Percentiles rank a stretch among this genome's conserved stretches.
Conservation (phyloP, 1,140 invertebrate genomes). For the Drosophila eugracilis region DNA sequence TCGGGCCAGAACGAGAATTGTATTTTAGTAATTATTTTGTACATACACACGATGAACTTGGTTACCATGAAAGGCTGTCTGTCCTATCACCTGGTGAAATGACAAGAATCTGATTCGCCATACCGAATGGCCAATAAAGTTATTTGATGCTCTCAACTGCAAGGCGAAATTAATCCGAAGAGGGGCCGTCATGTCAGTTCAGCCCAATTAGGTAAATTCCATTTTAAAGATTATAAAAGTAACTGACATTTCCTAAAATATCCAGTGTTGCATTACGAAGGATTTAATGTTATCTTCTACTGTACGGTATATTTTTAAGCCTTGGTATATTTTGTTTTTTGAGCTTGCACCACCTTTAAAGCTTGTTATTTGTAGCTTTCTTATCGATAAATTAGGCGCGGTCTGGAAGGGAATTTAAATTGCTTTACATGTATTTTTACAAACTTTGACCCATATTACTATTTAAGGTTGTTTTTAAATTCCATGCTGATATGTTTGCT, state of each 20-base stretch:
- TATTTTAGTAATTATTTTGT: slow-evolving; percentile 77
- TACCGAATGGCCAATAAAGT: slow-evolving; percentile 66
- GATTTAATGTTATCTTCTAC: not conserved
- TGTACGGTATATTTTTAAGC: not conserved
- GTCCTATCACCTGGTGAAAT: slow-evolving; percentile 59
- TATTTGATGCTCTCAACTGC: slow-evolving; percentile 47
- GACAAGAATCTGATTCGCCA: slow-evolving; percentile 43
- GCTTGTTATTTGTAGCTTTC: not conserved
- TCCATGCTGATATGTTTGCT: no score
- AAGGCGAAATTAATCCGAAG: slow-evolving; percentile 21
- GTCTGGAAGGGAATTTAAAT: not conserved
- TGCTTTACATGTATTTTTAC: no score
- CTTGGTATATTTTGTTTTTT: slow-evolving; percentile 2
- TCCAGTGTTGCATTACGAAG: slow-evolving; percentile 11
- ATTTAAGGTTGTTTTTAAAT: no score
- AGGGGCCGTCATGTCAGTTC: not conserved
- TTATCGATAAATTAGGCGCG: slow-evolving; percentile 24
- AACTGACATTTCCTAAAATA: slow-evolving; percentile 6
- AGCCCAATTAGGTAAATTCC: not conserved
- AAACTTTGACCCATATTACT: no score
- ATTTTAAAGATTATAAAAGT: not conserved
- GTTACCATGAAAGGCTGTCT: slow-evolving; percentile 34
- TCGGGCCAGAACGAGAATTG: slow-evolving; percentile 54
- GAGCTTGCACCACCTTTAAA: slow-evolving; percentile 1
- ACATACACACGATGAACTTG: slow-evolving; percentile 59